Base-by-base conservation (phyloP, 2,113 vertebrate species). In the Ancistrus triradiatus region DNA sequence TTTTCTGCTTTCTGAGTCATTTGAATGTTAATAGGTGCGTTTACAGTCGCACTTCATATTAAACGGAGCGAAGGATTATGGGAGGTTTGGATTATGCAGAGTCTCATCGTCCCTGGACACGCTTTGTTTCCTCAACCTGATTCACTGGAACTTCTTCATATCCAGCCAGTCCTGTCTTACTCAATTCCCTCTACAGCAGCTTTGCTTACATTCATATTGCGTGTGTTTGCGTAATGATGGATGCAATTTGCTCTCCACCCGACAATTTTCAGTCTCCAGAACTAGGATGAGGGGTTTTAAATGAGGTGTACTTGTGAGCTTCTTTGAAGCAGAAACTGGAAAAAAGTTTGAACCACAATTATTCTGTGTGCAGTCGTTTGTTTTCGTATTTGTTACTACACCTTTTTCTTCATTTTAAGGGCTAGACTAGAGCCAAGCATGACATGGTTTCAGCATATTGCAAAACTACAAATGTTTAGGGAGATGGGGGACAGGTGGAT, bases 11-110 rank as follows among this genome's bases (percentile, higher is more conserved):
- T 42, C 33, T 22, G 28, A 38, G 42, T 38, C 48, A 53, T 69
- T 76, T 74, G 52, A 57, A 60, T 42, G 60, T 42, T 69, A 71
- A 77, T 74, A 46, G n/a, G 50, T 31, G 46, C 44, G 7, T 66
- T 63, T 72, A 61, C 17, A 42, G 62, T 38, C 46, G 6, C 22
- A 13, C 28, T 58, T 43, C 14, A 37, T 68, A 58, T 68, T 48
- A 21, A 48, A 44, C n/a, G 15, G 50, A 51, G 42, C 15, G 15
- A 22, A 63, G 43, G 52, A 21, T 66, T 66, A 57, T 58, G 63
- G 52, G 63, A 27, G 22, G 22, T 21, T 9, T 35, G 58, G 42
- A n/a, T 59, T 59, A 47, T 47, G 57, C 27, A 8, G 14, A 13
- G 7, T 46, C 38, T 42, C 14, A 4, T 6, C 38, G 14, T 42